Evolutionary conservation across 2,113 vertebrate species (phyloP).

Genomic region (Myanophis thanlyinensis): DNA sequence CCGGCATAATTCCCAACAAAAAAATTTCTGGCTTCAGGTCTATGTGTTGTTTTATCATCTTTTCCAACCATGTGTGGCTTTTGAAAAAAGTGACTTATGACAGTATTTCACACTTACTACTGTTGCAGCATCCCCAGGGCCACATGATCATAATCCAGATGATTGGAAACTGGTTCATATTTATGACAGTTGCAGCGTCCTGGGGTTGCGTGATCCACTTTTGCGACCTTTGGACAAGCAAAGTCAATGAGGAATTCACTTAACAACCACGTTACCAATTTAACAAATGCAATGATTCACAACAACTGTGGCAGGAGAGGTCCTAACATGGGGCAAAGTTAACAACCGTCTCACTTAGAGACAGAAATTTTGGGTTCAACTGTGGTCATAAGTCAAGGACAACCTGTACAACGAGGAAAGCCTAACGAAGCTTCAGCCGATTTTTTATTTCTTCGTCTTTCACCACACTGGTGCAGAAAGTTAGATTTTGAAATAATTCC

Average conservation of each 20-base stretch:
- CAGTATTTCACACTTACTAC: no score
- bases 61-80: no score
- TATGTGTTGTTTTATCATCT: no score
- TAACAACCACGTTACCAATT: no score
- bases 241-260: no score
- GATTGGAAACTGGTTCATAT: background rate
- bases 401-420: background rate
- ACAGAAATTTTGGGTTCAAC: no score
- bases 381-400: no score
- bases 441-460: background rate
- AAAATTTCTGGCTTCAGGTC: no score
- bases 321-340: no score
- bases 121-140: background rate
- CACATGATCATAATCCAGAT: background rate
- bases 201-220: background rate
- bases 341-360: no score
- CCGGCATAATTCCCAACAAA: no score
- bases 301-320: background rate
- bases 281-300: background rate
- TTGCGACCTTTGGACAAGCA: background rate
- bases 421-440: background rate
- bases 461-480: background rate
- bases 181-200: background rate
- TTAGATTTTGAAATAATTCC: background rate
- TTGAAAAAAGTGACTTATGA: no score